A percentile compares a stretch with the other conserved stretches of the same genome.
Evolutionary conservation across 2,113 vertebrate species (phyloP).

Genomic region (Macaca fascicularis): T2T-MFA8v1.1 NC_088393.1:3908501-3909000

Average conservation of each 20-base stretch:
- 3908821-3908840: background rate
- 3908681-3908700: background rate
- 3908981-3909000: background rate
- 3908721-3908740: background rate
- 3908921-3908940: accelerated
- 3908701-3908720: background rate
- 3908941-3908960: background rate
- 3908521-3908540: constrained; percentile 92
- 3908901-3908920: background rate
- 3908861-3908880: background rate
- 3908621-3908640: background rate
- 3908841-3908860: background rate
- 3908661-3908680: background rate
- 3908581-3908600: background rate
- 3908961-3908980: background rate
- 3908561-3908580: constrained; percentile 80
- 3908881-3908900: background rate
- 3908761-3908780: background rate
- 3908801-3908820: background rate
- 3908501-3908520: constrained; percentile 90
- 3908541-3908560: constrained; percentile 81
- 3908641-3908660: background rate
- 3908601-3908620: background rate
- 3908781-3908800: background rate
- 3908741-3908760: background rate